Percentiles rank a stretch among this genome's conserved stretches.
Conservation (phyloP, 2,797 vertebrate species). For the Alfaro cultratus region DNA sequence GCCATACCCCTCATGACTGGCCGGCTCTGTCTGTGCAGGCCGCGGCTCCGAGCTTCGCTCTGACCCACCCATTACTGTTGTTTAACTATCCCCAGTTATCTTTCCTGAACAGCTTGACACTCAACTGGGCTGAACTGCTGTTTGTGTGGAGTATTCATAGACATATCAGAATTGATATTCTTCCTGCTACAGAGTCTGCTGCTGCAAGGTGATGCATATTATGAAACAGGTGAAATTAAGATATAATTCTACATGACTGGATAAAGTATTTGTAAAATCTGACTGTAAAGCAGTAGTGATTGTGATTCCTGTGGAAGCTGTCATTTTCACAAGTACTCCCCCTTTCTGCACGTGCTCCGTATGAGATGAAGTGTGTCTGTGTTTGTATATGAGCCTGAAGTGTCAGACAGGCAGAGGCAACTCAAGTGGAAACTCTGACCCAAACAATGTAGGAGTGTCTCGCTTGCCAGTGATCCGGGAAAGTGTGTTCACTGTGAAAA, state of each 20-base stretch:
- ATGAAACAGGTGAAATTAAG: not conserved
- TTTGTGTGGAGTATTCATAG: conserved; percentile 32
- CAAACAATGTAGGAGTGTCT: conserved; percentile 47
- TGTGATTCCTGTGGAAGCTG: conserved; percentile 7
- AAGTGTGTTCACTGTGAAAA: conserved; percentile 33
- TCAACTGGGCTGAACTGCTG: conserved; percentile 42
- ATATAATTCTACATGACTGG: not conserved
- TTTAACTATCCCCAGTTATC: conserved; percentile 59
- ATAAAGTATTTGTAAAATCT: not conserved
- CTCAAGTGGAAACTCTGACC: conserved; percentile 69
- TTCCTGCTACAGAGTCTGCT: not conserved
- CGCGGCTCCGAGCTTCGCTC: conserved; percentile 30
- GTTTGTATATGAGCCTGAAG: conserved; percentile 12
- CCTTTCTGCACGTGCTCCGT: conserved; percentile 11
- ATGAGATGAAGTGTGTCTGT: conserved; percentile 16
- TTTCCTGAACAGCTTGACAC: conserved; percentile 65
- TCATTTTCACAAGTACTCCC: not conserved
- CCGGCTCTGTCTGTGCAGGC: conserved; percentile 45
- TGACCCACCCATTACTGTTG: conserved; percentile 60
- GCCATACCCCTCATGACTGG: conserved; percentile 56
- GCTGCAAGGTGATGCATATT: not conserved
- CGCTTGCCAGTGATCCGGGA: conserved; percentile 28
- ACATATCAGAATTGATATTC: conserved; percentile 16
- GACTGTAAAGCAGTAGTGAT: not conserved
- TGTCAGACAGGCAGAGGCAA: conserved; percentile 47